phyloP scores from a whole-genome alignment of 2,888 invertebrate species.

The Venusia cambrica region DNA sequence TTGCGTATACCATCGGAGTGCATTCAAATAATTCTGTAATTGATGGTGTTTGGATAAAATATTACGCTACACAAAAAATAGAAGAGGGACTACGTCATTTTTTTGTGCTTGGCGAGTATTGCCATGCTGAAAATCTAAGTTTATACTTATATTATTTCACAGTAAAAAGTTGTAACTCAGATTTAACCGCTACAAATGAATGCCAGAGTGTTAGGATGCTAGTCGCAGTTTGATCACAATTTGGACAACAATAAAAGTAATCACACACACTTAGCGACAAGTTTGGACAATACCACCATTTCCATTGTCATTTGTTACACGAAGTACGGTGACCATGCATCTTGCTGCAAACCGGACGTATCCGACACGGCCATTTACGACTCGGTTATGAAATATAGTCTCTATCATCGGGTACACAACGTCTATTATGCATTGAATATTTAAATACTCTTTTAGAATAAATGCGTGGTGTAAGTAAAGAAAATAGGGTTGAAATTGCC shows the following conservation, averaged over 20 bases:
- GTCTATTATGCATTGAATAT: conserved; percentile 3
- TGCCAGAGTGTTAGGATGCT: too few species aligned
- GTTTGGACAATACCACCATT: conserved; percentile 43
- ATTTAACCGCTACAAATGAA: too few species aligned
- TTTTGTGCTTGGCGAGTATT: too few species aligned
- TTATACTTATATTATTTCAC: too few species aligned
- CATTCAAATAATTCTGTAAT: conserved; percentile 37
- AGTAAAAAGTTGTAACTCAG: too few species aligned
- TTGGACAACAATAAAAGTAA: conserved; percentile 17
- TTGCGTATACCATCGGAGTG: conserved; percentile 23
- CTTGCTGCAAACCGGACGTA: conserved; percentile 42
- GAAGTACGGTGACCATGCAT: conserved; percentile 59
- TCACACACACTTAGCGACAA: conserved; percentile 32
- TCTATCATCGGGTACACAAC: conserved; percentile 5
- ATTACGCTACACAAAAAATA: not conserved
- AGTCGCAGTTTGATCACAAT: conserved; percentile 5
- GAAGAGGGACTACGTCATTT: too few species aligned
- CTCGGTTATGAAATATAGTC: conserved; percentile 7
- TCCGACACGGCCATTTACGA: conserved; percentile 26
- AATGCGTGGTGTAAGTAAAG: conserved; percentile 1
- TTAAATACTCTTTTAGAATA: not conserved
- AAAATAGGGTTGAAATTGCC: conserved; percentile 27
- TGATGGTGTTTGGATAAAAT: conserved; percentile 1
- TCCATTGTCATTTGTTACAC: conserved; percentile 47
- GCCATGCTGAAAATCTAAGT: too few species aligned